These are phyloP conservation scores for Halesus radiatus DNA, from an alignment of 1,140 invertebrate genomes.

Conservation along the genomic window DNA sequence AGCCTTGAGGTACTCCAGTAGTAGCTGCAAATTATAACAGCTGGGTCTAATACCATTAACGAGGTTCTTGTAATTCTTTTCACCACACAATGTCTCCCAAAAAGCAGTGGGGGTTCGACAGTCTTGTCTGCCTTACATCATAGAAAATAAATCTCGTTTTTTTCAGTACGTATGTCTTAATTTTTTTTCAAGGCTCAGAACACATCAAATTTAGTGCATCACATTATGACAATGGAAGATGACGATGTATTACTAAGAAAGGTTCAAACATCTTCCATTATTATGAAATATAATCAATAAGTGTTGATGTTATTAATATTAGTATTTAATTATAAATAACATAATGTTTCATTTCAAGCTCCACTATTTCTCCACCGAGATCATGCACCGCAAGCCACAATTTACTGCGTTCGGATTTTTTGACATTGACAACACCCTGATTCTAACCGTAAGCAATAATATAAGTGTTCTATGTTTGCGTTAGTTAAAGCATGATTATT, in stretches of 20 bases:
- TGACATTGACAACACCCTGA: neutral
- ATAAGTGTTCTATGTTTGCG: neutral
- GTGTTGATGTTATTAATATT: too few relatives aligned
- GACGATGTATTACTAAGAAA: neutral
- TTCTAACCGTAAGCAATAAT: constrained; percentile 4
- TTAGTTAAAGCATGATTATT: too few relatives aligned
- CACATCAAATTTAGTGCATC: constrained; percentile 2
- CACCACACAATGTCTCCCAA: too few relatives aligned
- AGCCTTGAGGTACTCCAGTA: too few relatives aligned
- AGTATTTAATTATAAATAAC: too few relatives aligned
- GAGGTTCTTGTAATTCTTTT: too few relatives aligned
- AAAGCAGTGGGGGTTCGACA: too few relatives aligned
- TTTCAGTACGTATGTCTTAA: neutral
- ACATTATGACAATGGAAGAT: neutral
- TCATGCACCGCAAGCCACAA: neutral
- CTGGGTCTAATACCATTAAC: too few relatives aligned
- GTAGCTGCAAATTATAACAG: too few relatives aligned
- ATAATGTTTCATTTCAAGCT: neutral
- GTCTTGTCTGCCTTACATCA: too few relatives aligned
- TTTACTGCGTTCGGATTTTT: neutral
- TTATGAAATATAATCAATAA: neutral
- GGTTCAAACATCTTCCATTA: neutral
- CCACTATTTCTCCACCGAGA: neutral
- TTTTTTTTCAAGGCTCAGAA: neutral
- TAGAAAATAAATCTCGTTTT: too few relatives aligned